Percentiles rank a stretch among this genome's conserved stretches.
phyloP scores from a whole-genome alignment of 2,888 invertebrate genomes.

The Metacarcinus magister region DNA sequence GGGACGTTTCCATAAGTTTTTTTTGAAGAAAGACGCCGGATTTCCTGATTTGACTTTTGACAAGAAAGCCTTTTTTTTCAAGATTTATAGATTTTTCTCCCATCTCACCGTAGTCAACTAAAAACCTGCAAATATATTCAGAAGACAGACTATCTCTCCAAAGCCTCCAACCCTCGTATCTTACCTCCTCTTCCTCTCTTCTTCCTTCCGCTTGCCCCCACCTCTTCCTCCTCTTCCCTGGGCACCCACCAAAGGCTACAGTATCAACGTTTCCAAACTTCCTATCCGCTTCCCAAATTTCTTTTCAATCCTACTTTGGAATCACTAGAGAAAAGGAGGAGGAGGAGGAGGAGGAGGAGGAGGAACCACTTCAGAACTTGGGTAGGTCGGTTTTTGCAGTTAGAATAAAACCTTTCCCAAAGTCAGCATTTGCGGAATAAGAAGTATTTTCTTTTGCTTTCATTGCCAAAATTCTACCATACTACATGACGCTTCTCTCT shows the following conservation, averaged over 20 bases:
- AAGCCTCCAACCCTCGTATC: neutral
- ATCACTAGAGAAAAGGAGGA: constrained; percentile 22
- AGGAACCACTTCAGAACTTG: no score
- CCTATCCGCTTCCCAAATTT: neutral
- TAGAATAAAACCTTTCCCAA: no score
- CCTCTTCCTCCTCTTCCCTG: neutral
- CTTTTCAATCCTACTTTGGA: constrained; percentile 3
- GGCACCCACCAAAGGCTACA: neutral
- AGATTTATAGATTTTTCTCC: neutral
- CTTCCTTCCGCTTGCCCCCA: neutral
- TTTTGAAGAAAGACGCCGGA: neutral
- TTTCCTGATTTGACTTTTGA: neutral
- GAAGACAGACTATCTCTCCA: neutral
- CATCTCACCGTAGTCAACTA: neutral
- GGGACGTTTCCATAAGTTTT: neutral
- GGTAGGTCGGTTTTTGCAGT: no score
- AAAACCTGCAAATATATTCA: neutral
- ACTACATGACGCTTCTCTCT: no score
- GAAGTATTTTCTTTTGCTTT: no score
- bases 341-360: no score
- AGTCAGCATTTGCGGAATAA: no score
- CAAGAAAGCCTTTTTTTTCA: neutral
- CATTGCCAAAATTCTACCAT: no score
- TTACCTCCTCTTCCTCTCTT: neutral
- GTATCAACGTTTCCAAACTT: constrained; percentile 13